Evolutionary conservation across 2,888 invertebrate species (phyloP).

Genomic region (Drosophila paracracens): DNA sequence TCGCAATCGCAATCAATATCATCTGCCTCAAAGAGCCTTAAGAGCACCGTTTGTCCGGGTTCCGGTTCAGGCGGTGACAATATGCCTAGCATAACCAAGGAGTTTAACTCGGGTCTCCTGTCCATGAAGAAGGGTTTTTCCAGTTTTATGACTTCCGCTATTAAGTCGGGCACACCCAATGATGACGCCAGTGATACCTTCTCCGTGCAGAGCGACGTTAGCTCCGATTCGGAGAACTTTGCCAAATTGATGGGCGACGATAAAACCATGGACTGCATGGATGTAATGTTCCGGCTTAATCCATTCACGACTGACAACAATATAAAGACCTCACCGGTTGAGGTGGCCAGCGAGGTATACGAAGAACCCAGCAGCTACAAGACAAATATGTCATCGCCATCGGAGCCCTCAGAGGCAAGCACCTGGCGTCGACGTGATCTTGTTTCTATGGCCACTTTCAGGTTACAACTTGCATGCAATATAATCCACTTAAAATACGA

Average conservation of each 20-base stretch:
- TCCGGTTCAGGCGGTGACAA: slow-evolving; percentile 42
- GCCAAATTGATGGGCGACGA: slow-evolving; percentile 89
- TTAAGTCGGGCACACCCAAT: slow-evolving; percentile 87
- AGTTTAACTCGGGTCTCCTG: slow-evolving; percentile 87
- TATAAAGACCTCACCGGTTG: slow-evolving; percentile 86
- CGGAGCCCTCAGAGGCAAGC: slow-evolving; percentile 92
- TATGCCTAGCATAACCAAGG: slow-evolving; percentile 84
- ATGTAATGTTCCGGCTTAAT: slow-evolving; percentile 88
- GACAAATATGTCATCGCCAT: slow-evolving; percentile 91
- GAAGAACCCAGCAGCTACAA: slow-evolving; percentile 88
- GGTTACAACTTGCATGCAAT: slow-evolving; percentile 63
- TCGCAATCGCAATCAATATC: slow-evolving; percentile 71
- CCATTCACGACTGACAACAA: slow-evolving; percentile 86
- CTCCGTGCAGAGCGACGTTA: slow-evolving; percentile 92
- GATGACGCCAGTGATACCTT: slow-evolving; percentile 91
- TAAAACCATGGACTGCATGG: slow-evolving; percentile 89
- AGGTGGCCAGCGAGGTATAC: slow-evolving; percentile 93
- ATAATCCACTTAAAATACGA: slow-evolving; percentile 21
- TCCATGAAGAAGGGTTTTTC: slow-evolving; percentile 94
- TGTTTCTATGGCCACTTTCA: slow-evolving; percentile 87
- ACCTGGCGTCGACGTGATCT: slow-evolving; percentile 92
- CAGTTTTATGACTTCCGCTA: slow-evolving; percentile 92
- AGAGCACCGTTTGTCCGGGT: slow-evolving; percentile 73
- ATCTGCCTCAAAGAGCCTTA: slow-evolving; percentile 85
- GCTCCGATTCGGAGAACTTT: slow-evolving; percentile 95